Conservation (phyloP, 2,113 vertebrate species). For the Pollimyrus isidori region DNA sequence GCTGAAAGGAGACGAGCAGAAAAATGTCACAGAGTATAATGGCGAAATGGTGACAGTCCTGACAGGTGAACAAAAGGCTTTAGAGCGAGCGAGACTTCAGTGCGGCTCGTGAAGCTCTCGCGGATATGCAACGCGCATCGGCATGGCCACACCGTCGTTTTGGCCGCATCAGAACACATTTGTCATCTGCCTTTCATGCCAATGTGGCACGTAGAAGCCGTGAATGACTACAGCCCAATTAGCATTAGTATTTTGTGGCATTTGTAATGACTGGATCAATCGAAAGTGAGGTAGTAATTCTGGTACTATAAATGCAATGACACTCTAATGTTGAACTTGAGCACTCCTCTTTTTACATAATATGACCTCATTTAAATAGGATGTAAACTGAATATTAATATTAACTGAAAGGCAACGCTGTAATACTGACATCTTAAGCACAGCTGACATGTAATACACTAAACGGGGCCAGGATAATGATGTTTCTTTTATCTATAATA, state of each 20-base stretch:
- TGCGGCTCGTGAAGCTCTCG: not conserved
- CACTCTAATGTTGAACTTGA: not conserved
- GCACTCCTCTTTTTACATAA: not conserved
- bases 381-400: not conserved
- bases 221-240: not conserved
- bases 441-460: not conserved
- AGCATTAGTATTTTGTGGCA: not conserved
- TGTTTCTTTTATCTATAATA: conserved; percentile 5
- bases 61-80: conserved; percentile 12
- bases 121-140: not conserved
- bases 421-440: not conserved
- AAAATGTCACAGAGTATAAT: not conserved
- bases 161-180: not conserved
- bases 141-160: not conserved
- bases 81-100: not conserved
- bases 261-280: not conserved
- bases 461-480: not conserved
- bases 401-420: not conserved
- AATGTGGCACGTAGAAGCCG: not conserved
- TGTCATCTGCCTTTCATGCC: not conserved
- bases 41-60: not conserved
- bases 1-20: not conserved
- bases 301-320: not conserved
- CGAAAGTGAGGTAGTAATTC: not conserved
- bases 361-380: not conserved